Evolutionary conservation across 2,797 vertebrate genomes (phyloP).

Genomic region (Eospalax fontanierii): DNA sequence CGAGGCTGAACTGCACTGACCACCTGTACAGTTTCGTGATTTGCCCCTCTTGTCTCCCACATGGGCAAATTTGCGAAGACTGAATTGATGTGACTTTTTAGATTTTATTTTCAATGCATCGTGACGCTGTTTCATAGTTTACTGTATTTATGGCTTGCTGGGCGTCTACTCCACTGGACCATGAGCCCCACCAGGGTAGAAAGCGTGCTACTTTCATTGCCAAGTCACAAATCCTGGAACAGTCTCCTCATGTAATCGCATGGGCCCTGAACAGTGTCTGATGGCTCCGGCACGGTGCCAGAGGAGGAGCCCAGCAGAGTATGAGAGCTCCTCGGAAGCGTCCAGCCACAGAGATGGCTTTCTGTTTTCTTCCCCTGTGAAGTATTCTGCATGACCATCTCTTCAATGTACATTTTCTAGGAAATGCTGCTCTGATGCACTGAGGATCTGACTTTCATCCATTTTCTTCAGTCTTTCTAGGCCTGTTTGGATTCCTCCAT

Average conservation of each 20-base stretch:
- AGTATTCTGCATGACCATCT: slow-evolving; percentile 54
- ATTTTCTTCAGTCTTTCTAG: slow-evolving; percentile 45
- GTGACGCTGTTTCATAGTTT: not conserved
- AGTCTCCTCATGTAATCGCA: not conserved
- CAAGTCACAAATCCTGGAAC: not conserved
- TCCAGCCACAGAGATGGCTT: slow-evolving; percentile 36
- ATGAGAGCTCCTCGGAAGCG: not conserved
- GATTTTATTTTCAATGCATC: not conserved
- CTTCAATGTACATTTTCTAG: slow-evolving; percentile 68
- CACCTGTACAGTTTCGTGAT: not conserved
- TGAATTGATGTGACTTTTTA: not conserved
- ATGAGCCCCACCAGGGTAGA: not conserved
- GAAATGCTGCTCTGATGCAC: slow-evolving; percentile 53
- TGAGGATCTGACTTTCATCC: slow-evolving; percentile 20
- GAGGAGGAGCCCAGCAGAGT: not conserved
- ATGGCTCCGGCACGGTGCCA: not conserved
- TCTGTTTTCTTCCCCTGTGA: slow-evolving; percentile 61
- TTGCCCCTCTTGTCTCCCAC: not conserved
- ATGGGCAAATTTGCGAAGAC: not conserved
- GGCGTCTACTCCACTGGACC: not conserved
- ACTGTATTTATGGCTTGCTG: not conserved
- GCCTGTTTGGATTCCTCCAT: slow-evolving; percentile 64
- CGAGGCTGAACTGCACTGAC: not conserved
- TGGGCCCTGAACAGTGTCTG: not conserved
- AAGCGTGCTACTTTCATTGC: not conserved